These are phyloP conservation scores for Epistrophe grossulariae DNA, from an alignment of 2,888 invertebrate genomes.

Conservation along the genomic window DNA sequence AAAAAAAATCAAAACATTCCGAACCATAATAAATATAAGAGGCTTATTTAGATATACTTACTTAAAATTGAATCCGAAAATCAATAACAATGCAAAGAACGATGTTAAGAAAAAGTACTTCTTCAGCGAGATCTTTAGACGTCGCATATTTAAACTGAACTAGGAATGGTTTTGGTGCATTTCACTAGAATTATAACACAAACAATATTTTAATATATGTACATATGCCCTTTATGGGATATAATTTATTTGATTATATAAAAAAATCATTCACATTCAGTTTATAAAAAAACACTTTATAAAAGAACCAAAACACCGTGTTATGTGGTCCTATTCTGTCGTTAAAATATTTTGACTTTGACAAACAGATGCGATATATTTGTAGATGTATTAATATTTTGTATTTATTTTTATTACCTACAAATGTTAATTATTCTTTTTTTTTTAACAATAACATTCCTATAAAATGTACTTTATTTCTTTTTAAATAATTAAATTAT, in stretches of 20 bases:
- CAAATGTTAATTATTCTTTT: background rate
- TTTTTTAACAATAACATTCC: background rate
- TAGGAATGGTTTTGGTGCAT: conserved; percentile 55
- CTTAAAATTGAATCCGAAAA: conserved; percentile 85
- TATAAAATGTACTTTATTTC: background rate
- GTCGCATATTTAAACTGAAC: conserved; percentile 83
- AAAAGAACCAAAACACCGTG: background rate
- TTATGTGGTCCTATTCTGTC: conserved; percentile 30
- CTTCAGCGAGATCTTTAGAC: conserved; percentile 86
- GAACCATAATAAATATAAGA: too few relatives aligned
- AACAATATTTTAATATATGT: background rate
- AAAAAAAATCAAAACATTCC: background rate
- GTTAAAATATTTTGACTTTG: conserved; percentile 3
- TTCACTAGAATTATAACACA: conserved; percentile 57
- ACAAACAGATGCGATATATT: conserved; percentile 30
- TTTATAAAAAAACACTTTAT: background rate
- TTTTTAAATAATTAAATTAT: background rate
- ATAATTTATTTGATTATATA: too few relatives aligned
- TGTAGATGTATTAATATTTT: background rate
- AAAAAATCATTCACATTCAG: background rate
- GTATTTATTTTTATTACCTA: conserved; percentile 13
- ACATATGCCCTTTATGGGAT: background rate
- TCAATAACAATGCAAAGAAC: conserved; percentile 84
- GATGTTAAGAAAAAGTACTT: conserved; percentile 86
- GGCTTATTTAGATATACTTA: conserved; percentile 79